Percentiles rank a stretch among this genome's conserved stretches.
These are phyloP conservation scores for Scaptomyza reducta DNA, from an alignment of 2,888 invertebrate species.

Conservation along the genomic window DNA sequence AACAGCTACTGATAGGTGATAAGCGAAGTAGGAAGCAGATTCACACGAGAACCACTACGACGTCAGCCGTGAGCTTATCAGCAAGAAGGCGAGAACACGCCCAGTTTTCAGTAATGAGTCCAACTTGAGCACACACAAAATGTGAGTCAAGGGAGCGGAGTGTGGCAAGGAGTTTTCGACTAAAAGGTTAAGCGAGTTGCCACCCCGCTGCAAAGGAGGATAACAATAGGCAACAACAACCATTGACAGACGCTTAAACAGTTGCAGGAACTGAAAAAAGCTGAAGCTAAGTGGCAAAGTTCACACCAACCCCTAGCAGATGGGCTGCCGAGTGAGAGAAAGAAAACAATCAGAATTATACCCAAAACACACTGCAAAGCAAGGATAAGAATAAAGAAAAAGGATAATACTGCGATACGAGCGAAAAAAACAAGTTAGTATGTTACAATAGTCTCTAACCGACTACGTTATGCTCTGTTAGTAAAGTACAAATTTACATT, in stretches of 20 bases:
- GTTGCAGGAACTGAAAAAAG: constrained; percentile 57
- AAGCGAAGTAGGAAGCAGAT: constrained; percentile 23
- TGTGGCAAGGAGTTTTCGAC: not conserved
- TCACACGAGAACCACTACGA: constrained; percentile 47
- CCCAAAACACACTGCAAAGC: constrained; percentile 18
- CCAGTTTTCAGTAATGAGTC: constrained; percentile 46
- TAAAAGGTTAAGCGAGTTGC: constrained; percentile 34
- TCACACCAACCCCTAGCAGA: constrained; percentile 80
- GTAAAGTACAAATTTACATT: not conserved
- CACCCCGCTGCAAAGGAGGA: constrained; percentile 34
- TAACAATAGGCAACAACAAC: constrained; percentile 48
- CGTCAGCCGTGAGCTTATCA: constrained; percentile 68
- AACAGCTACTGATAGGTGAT: constrained; percentile 48
- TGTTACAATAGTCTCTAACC: not conserved
- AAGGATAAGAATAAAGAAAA: constrained; percentile 43
- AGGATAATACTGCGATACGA: constrained; percentile 62
- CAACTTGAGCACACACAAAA: constrained; percentile 5
- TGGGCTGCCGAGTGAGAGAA: not conserved
- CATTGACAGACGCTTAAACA: constrained; percentile 48
- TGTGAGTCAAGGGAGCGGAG: not conserved
- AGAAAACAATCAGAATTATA: constrained; percentile 12
- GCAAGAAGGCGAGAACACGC: constrained; percentile 22
- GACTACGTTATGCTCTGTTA: not conserved
- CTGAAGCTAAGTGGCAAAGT: constrained; percentile 81
- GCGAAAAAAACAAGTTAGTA: constrained; percentile 17